phyloP scores from a whole-genome alignment of 2,888 invertebrate species.

The Sphecodes monilicornis region DNA sequence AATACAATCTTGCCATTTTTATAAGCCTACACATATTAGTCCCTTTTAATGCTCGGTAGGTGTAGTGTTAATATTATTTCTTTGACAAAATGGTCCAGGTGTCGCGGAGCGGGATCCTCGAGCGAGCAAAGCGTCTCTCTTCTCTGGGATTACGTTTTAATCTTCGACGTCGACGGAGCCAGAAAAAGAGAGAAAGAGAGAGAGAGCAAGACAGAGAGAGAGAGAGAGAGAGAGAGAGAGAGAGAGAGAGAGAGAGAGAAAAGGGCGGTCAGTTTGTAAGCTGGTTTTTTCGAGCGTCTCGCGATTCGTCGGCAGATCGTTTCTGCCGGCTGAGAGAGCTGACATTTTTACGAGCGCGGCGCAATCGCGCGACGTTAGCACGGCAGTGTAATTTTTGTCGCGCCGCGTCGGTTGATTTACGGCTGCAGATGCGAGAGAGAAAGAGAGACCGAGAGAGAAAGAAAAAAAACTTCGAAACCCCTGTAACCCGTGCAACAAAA shows the following conservation, averaged over 20 bases:
- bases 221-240: no score
- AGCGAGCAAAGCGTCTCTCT: neutral
- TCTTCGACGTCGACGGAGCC: neutral
- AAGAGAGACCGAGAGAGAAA: neutral
- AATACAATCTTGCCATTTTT: no score
- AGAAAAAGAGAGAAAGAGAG: neutral
- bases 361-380: conserved; percentile 55
- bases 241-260: conserved; percentile 1
- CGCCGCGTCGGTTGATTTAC: conserved; percentile 50
- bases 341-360: conserved; percentile 59
- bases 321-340: conserved; percentile 19
- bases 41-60: no score
- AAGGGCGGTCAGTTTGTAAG: conserved; percentile 43
- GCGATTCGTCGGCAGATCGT: conserved; percentile 42
- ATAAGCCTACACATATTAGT: no score
- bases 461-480: neutral
- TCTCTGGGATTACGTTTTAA: neutral
- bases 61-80: neutral
- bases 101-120: neutral
- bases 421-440: neutral
- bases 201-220: no score
- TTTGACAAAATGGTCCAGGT: neutral
- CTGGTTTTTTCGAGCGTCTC: conserved; percentile 15
- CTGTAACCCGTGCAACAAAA: conserved; percentile 12
- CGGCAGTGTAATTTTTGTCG: conserved; percentile 43